Base-by-base conservation (phyloP, 1,140 invertebrate genomes). In the Ceratosolen solmsi region DNA sequence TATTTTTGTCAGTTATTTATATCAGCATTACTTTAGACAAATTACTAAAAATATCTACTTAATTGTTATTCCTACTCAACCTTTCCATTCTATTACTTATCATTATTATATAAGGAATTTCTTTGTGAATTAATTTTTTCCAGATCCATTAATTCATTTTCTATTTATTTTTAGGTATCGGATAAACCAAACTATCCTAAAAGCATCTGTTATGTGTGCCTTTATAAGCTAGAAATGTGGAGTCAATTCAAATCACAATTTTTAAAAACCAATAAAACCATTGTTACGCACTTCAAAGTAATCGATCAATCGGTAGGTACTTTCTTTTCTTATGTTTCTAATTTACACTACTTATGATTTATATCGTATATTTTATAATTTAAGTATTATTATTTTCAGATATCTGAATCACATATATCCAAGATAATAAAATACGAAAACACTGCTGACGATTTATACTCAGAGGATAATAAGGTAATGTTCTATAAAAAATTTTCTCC, bases 191-290 rank as follows among this genome's bases (percentile, higher is more conserved):
- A 86, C 73, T 82, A 89, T 54, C 90, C 91, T 1, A 85, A 74
- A 46, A 88, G 87, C 1, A 84, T 91, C 9, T 92, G 91, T 75
- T 89, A 92, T 49, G 82, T 88, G 38, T 92, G 91, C 73, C 80
- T 91, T 9, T 91, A 91, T 65, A 92, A 92, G 71, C 72, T 92
- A 54, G 85, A 91, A 41, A 87, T 89, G 87, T 91, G 90, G 89
- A 85, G 56, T 54, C 89, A 91, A 51, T 91, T 92, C 49, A 92
- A 90, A 49, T 75, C 87, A 49, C 87, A 86, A 76, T 90, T 91
- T 74, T 68, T 91, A 25, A 79, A 86, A 15, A 88, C 88, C 2
- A 88, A 91, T 71, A 81, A 87, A 51, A 84, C 86, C 2, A 76
- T 92, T 15, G 20, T 87, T 33, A 85, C 85, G n/a, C 87, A 90